Percentiles rank a stretch among this genome's conserved stretches.
These are phyloP conservation scores for Merluccius polli DNA, from an alignment of 2,797 vertebrate species.

Conservation along the genomic window DNA sequence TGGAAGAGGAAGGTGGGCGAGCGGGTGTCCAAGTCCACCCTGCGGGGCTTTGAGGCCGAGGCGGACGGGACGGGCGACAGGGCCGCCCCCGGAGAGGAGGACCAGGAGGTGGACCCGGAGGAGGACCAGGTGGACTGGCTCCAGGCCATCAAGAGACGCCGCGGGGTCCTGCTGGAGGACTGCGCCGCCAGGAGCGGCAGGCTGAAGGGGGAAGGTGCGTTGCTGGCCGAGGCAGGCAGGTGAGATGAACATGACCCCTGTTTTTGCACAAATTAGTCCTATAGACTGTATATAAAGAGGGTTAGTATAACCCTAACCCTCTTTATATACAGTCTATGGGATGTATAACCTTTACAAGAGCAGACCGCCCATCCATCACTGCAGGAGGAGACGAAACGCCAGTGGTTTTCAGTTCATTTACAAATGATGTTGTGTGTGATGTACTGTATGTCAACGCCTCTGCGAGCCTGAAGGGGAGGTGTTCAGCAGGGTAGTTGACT, in stretches of 20 bases:
- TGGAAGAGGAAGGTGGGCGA: slow-evolving; percentile 96
- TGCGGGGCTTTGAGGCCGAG: slow-evolving; percentile 85
- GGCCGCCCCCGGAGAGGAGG: slow-evolving; percentile 17
- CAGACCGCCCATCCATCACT: background rate
- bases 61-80: slow-evolving; percentile 60
- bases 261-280: too few species aligned
- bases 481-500: too few species aligned
- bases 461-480: background rate
- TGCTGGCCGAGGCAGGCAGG: slow-evolving; percentile 85
- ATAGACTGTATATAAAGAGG: too few species aligned
- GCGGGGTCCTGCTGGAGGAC: slow-evolving; percentile 78
- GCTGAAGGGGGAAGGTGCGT: slow-evolving; percentile 84
- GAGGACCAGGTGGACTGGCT: slow-evolving; percentile 75
- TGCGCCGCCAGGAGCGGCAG: slow-evolving; percentile 77
- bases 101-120: slow-evolving; percentile 49
- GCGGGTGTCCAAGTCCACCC: slow-evolving; percentile 83
- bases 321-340: too few species aligned
- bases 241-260: slow-evolving; percentile 46
- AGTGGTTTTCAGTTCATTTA: background rate
- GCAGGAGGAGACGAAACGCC: too few species aligned
- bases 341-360: background rate
- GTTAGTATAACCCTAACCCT: too few species aligned
- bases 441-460: background rate
- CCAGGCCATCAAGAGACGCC: slow-evolving; percentile 78
- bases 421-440: background rate